Evolutionary conservation across 2,113 vertebrate genomes (phyloP).

Genomic region (Pluvialis apricaria): DNA sequence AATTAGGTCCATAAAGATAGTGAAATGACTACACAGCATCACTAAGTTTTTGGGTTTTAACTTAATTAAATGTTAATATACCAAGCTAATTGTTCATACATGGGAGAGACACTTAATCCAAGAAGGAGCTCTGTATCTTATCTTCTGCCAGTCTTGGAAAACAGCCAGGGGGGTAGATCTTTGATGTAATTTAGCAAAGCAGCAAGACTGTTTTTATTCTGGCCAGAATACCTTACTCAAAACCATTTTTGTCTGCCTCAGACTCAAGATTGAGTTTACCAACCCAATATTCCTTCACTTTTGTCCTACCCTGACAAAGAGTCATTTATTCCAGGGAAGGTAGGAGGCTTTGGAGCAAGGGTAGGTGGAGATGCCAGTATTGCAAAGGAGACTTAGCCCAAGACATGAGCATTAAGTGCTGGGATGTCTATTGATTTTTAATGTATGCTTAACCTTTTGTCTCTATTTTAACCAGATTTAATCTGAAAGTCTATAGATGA

Average conservation of each 20-base stretch:
- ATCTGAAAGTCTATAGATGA: neutral
- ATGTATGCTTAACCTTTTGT: neutral
- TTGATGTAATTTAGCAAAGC: neutral
- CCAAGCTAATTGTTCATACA: neutral
- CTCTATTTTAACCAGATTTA: neutral
- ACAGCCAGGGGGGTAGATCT: neutral
- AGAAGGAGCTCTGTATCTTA: neutral
- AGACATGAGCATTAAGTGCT: neutral
- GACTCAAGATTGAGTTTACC: neutral
- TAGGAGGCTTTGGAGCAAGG: neutral
- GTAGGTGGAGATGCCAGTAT: neutral
- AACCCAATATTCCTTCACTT: neutral
- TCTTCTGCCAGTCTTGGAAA: neutral
- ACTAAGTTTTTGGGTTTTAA: neutral
- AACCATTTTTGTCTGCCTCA: neutral
- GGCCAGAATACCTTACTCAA: neutral
- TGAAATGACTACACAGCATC: too few species aligned
- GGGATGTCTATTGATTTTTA: neutral
- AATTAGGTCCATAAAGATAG: neutral
- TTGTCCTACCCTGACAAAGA: neutral
- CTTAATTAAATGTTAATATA: neutral
- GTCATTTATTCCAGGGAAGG: neutral
- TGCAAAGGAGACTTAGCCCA: neutral
- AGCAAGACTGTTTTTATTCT: neutral
- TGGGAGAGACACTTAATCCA: neutral